phyloP scores from a whole-genome alignment of 2,888 invertebrate genomes.

The Hypomecis punctinalis region DNA sequence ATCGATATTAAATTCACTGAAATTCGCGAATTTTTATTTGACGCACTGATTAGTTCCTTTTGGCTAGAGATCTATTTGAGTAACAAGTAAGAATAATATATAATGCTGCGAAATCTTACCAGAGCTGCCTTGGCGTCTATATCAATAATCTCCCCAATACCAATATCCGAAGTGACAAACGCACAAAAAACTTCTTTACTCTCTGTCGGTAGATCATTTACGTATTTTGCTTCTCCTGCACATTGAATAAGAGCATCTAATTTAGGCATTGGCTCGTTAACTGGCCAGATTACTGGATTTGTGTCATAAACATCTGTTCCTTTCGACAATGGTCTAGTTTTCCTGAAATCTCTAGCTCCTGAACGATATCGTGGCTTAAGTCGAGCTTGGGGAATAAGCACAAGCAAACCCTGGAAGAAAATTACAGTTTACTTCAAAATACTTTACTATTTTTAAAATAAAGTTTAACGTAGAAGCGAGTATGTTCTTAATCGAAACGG shows the following conservation, averaged over 20 bases:
- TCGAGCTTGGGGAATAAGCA: constrained; percentile 74
- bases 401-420: constrained; percentile 76
- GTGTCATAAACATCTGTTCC: constrained; percentile 87
- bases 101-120: constrained; percentile 67
- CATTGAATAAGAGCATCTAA: constrained; percentile 86
- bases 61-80: not conserved
- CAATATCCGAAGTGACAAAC: constrained; percentile 84
- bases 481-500: too few species aligned
- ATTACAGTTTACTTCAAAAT: not conserved
- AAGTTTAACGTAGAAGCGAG: too few species aligned
- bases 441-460: too few species aligned
- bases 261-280: constrained; percentile 88
- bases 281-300: constrained; percentile 86
- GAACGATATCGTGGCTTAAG: constrained; percentile 77
- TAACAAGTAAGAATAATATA: not conserved
- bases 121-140: constrained; percentile 87
- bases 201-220: constrained; percentile 85
- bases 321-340: constrained; percentile 84
- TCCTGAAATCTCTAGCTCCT: constrained; percentile 76
- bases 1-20: too few species aligned
- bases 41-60: too few species aligned
- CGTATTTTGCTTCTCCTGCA: constrained; percentile 88
- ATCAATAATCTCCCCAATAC: constrained; percentile 83
- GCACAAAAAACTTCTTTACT: constrained; percentile 88
- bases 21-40: too few species aligned